Percentiles rank a stretch among this genome's conserved stretches.
Conservation (phyloP, 2,888 invertebrate species). For the Dolichopus griseipennis region DNA sequence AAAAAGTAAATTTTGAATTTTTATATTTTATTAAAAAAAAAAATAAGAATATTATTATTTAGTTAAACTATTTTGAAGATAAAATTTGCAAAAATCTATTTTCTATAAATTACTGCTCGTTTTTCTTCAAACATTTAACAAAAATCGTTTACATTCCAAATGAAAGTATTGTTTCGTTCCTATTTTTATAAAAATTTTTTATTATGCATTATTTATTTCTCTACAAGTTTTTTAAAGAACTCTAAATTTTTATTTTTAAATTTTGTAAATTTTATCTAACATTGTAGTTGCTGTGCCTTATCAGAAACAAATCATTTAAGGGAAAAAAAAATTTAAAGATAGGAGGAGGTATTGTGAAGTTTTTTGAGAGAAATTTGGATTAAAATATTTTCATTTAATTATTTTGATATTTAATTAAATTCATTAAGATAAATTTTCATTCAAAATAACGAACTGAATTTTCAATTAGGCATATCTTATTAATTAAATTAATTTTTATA, state of each 20-base stretch:
- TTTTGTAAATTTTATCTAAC: conserved; percentile 1
- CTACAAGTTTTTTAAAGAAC: neutral
- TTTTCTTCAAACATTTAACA: no score
- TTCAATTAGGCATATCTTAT: no score
- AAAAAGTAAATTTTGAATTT: no score
- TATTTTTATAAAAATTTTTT: neutral
- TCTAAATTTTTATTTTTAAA: neutral
- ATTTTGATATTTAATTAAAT: neutral
- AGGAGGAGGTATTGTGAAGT: neutral
- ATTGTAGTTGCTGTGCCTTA: neutral
- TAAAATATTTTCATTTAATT: neutral
- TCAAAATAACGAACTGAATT: no score
- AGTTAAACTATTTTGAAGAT: neutral
- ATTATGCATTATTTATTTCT: no score
- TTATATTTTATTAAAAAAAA: no score
- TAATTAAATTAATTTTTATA: no score
- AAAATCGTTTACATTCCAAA: neutral
- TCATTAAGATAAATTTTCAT: no score
- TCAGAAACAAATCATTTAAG: neutral
- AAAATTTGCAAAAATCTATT: neutral
- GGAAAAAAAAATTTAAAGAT: no score
- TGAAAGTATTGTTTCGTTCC: neutral
- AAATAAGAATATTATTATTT: no score
- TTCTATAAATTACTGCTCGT: no score
- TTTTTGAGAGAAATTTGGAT: neutral